Evolutionary conservation across 2,797 vertebrate genomes (phyloP).

Genomic region (Tenualosa thibaudeaui): DNA sequence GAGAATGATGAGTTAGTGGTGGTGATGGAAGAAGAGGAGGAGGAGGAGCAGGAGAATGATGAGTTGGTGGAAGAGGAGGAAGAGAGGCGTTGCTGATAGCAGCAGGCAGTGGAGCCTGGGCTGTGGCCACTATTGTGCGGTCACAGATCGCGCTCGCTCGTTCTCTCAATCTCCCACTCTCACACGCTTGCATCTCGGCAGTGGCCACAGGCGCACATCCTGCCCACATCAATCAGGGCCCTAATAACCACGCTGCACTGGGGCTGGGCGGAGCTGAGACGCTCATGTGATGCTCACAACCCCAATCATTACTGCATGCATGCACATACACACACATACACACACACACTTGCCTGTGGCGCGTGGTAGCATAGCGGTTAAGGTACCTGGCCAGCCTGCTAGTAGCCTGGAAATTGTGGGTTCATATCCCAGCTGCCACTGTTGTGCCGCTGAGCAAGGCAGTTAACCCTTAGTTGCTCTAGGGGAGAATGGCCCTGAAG

Average conservation of each 20-base stretch:
- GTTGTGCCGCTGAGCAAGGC: too few species aligned
- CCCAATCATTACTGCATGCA: background rate
- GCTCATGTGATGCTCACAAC: background rate
- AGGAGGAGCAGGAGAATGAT: background rate
- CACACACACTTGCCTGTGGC: background rate
- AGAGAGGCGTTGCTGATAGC: background rate
- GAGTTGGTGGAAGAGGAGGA: background rate
- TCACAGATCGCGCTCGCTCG: background rate
- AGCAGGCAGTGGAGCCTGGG: background rate
- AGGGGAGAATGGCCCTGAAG: too few species aligned
- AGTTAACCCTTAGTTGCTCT: too few species aligned
- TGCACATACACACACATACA: background rate
- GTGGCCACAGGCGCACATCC: background rate
- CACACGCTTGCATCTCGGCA: background rate
- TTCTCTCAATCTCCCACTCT: background rate
- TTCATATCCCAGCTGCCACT: too few species aligned
- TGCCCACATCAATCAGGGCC: slow-evolving; percentile 12
- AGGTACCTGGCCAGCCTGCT: too few species aligned
- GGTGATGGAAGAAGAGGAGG: background rate
- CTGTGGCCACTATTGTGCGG: background rate
- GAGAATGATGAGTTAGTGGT: slow-evolving; percentile 14
- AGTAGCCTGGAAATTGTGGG: too few species aligned
- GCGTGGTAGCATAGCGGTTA: too few species aligned
- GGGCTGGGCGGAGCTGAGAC: background rate
- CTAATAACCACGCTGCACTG: background rate